phyloP scores from a whole-genome alignment of 2,113 vertebrate species.

The Nymphicus hollandicus region DNA sequence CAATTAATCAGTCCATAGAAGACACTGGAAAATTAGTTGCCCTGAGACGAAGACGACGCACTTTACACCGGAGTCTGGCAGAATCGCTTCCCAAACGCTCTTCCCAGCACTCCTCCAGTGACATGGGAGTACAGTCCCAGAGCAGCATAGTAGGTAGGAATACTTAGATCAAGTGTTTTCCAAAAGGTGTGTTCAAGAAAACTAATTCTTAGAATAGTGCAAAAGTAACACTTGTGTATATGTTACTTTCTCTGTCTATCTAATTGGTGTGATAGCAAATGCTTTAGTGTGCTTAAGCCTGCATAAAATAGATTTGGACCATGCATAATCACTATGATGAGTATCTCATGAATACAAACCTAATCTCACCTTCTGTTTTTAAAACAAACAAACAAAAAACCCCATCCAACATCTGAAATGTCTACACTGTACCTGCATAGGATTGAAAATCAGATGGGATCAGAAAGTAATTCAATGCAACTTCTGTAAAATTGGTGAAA shows the following conservation, averaged over 20 bases:
- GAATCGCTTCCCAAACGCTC: constrained; percentile 78
- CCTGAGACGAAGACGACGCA: constrained; percentile 81
- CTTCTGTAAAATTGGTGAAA: neutral
- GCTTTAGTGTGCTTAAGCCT: neutral
- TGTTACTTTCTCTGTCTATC: neutral
- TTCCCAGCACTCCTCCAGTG: constrained; percentile 53
- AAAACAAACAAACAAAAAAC: neutral
- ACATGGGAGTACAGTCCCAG: constrained; percentile 44
- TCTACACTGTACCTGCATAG: neutral
- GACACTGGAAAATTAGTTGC: constrained; percentile 81
- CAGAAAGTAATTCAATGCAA: neutral
- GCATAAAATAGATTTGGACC: neutral
- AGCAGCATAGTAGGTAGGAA: constrained; percentile 62
- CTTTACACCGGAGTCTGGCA: constrained; percentile 76
- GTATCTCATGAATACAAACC: neutral
- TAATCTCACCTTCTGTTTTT: neutral
- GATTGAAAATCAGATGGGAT: neutral
- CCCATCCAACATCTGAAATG: neutral
- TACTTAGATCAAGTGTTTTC: neutral
- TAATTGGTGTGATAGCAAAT: neutral
- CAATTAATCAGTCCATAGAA: constrained; percentile 78
- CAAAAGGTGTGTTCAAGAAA: neutral
- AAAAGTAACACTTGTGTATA: neutral
- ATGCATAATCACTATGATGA: neutral
- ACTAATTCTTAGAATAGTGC: neutral